Base-by-base conservation (phyloP, 2,888 invertebrate species). In the Hypselothyrea guttata region DNA sequence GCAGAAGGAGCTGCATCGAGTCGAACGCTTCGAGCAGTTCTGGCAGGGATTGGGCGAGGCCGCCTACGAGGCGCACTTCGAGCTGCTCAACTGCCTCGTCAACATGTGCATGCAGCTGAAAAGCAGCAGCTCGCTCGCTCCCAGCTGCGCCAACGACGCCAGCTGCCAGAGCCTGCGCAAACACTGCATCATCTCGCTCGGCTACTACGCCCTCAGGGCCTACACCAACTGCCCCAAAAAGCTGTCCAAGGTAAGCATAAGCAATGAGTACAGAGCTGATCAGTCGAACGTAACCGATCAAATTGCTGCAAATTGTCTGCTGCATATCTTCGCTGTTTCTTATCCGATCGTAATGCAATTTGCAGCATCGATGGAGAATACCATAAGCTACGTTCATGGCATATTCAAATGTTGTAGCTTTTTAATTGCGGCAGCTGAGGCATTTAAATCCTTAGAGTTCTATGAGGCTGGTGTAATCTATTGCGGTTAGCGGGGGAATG, bases 131-230 rank as follows among this genome's bases (percentile, higher is more conserved):
- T 61, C 75, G 1, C 33, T 89, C 7, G 56, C 66, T 11, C 22
- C 59, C 27, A 56, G 28, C 9, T 89, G 88, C 48, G 3, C 1
- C 3, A 66, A 38, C 8, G 58, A 65, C 22, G 18, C 28, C 12
- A 33, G 7, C 4, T 89, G 89, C 33, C 74, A 72, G 0, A 87
- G 88, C 15, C 54, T 75, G 1, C 62, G 87, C 1, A 86, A 87
- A 12, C 88, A 89, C 54, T 71, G 82, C n/a, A 77, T 84, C 9
- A 58, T 87, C 9, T 60, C 69, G 3, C 60, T 86, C 3, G 75
- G 83, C 2, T 45, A 62, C 27, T 64, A 71, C 7, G 73, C 85
- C 5, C 11, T 85, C n/a, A 37, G 16, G 1, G 73, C 82, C 7
- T 82, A 74, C 51, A 68, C 53, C 28, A 60, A 51, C 18, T 77